Percentiles rank a stretch among this genome's conserved stretches.
These are phyloP conservation scores for Heterochromis multidens DNA, from an alignment of 2,113 vertebrate species.

Conservation along the genomic window DNA sequence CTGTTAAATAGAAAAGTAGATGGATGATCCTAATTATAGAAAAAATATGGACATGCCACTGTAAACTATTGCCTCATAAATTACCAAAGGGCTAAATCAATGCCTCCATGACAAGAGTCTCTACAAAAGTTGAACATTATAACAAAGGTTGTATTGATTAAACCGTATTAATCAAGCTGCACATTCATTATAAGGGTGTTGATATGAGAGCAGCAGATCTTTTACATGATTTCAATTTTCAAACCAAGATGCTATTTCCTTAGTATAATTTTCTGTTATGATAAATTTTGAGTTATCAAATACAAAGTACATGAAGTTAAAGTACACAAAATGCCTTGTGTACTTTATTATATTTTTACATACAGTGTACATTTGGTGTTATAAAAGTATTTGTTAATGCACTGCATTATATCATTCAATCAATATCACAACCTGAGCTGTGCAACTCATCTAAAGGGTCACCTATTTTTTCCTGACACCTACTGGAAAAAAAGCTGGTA, in stretches of 20 bases:
- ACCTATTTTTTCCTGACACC: neutral
- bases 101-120: neutral
- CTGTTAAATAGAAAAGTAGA: neutral
- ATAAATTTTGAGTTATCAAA: neutral
- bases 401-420: neutral
- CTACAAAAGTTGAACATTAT: neutral
- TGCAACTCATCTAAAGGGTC: neutral
- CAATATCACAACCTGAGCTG: neutral
- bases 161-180: neutral
- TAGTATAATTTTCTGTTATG: neutral
- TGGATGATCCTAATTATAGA: neutral
- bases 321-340: neutral
- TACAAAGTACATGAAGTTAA: neutral
- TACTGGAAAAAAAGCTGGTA: neutral
- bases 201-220: neutral
- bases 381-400: neutral
- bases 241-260: accelerated
- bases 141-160: neutral
- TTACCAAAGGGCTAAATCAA: neutral
- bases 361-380: neutral
- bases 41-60: neutral
- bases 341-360: neutral
- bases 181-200: neutral
- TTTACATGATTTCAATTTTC: neutral
- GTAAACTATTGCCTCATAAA: neutral